These are phyloP conservation scores for Tokudaia muenninki DNA, from an alignment of 2,797 vertebrate genomes.

Conservation along the genomic window DNA sequence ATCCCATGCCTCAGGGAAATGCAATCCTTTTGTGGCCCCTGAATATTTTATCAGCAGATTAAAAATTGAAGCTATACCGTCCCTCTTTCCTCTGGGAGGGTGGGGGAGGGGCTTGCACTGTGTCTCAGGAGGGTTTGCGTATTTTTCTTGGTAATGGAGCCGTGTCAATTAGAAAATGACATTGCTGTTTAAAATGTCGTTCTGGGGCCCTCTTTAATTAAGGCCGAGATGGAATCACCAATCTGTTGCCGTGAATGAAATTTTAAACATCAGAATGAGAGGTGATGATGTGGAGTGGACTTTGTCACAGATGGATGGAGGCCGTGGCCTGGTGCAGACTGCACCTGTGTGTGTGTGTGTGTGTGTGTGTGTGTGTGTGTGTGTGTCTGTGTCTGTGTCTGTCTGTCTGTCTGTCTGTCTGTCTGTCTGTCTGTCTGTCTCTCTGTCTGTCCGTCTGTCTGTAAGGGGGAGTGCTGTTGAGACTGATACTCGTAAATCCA, in stretches of 20 bases:
- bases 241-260: conserved; percentile 86
- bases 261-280: conserved; percentile 84
- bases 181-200: conserved; percentile 86
- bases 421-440: rapidly evolving
- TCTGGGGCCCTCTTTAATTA: conserved; percentile 86
- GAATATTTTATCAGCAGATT: conserved; percentile 89
- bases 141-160: conserved; percentile 86
- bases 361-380: not conserved
- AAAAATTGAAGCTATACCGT: conserved; percentile 87
- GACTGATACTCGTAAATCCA: not conserved
- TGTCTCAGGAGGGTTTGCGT: conserved; percentile 83
- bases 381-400: too few species aligned
- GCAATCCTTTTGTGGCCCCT: conserved; percentile 80
- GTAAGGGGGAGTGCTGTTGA: not conserved
- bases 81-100: conserved; percentile 75
- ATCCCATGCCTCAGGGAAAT: conserved; percentile 84
- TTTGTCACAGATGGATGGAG: not conserved
- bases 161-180: conserved; percentile 87
- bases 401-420: not conserved
- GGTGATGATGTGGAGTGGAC: conserved; percentile 61
- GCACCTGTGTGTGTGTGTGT: not conserved
- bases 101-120: conserved; percentile 64
- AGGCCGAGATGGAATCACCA: conserved; percentile 84
- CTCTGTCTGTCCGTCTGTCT: too few species aligned
- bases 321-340: too few species aligned